A percentile compares a stretch with the other conserved stretches of the same genome.
Evolutionary conservation across 2,113 vertebrate species (phyloP).

Genomic region (Archocentrus centrarchus): DNA sequence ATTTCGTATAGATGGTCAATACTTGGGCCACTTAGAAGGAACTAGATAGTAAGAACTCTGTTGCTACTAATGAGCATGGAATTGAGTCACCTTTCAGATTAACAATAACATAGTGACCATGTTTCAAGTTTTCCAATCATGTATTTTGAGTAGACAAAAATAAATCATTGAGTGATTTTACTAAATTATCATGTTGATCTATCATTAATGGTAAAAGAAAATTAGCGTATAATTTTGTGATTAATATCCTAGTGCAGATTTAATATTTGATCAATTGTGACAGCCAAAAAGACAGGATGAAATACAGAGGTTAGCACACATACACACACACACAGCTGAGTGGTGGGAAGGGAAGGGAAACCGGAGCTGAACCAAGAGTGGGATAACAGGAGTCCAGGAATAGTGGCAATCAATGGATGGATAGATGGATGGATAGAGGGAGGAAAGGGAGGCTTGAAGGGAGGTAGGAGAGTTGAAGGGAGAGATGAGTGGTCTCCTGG

Average conservation of each 20-base stretch:
- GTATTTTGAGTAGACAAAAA: conserved; percentile 23
- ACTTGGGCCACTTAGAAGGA: conserved; percentile 67
- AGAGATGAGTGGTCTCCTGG: conserved; percentile 89
- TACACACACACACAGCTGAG: conserved; percentile 47
- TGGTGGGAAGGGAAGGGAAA: conserved; percentile 80
- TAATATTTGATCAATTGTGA: conserved; percentile 43
- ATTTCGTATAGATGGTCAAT: conserved; percentile 74
- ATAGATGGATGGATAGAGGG: conserved; percentile 87
- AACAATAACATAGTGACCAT: conserved; percentile 25
- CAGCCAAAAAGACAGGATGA: conserved; percentile 44
- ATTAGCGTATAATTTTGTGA: neutral
- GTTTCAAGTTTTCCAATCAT: conserved; percentile 1
- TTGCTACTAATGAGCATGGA: conserved; percentile 59
- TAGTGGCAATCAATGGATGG: conserved; percentile 93
- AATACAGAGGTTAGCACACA: conserved; percentile 17
- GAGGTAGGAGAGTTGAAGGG: conserved; percentile 72
- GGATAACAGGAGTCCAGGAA: conserved; percentile 91
- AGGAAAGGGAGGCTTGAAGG: conserved; percentile 41
- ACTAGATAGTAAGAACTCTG: conserved; percentile 47
- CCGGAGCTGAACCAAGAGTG: conserved; percentile 73
- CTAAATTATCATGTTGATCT: neutral
- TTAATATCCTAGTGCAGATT: neutral
- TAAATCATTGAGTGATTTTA: conserved; percentile 10
- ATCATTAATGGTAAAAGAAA: conserved; percentile 1
- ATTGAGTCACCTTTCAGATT: conserved; percentile 50